Evolutionary conservation across 1,140 invertebrate species (phyloP), one percentile per base, ranked within the genome.

Genomic region (Ridgeia piscesae): DNA sequence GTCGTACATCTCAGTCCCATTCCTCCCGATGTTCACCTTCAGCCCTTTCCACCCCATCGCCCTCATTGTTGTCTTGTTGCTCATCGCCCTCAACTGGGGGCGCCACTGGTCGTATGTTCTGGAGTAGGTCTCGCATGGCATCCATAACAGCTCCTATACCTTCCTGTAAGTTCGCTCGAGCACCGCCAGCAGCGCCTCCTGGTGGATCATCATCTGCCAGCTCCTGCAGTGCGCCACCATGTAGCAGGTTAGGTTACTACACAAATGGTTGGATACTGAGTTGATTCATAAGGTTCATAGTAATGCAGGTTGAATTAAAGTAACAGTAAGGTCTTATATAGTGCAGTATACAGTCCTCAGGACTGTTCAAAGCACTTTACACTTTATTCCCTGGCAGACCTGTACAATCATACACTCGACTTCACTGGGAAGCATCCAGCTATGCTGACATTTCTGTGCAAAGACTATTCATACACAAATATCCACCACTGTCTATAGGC

Each of bases 51-150:
- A 95, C 95, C 33, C 93, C 94, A 35, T 96, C 94, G 21, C 94
- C 95, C 89, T 95, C 95, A 42, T 42, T 42, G 91, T 95, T 94
- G 21, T 94, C 94, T 35, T 93, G 92, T 14, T 92, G 91, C 8
- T 94, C 94, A 91, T 94, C 95, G 17, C 93, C 95, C 92, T 96
- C 96, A 31, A 95, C 94, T 35, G 97, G 95, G 77, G 94, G 94
- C 33, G 94, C 93, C 21, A 94, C 94, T 34, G 94, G 94, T 92
- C 97, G 96, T 89, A 97, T 97, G 94, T 97, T 97, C 92, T 97
- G 97, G 17, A 98, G 94, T 77, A 98, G 96, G 94, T 98, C 97
- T 33, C 97, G 95, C 97, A 98, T 97, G 2, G 97, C 97, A 94
- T 97, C 97, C 92, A 98, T 96, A 42, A 98, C 95, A 1, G 96